Conservation (phyloP, 2,888 invertebrate species). For the Gymnoscelis rufifasciata region DNA sequence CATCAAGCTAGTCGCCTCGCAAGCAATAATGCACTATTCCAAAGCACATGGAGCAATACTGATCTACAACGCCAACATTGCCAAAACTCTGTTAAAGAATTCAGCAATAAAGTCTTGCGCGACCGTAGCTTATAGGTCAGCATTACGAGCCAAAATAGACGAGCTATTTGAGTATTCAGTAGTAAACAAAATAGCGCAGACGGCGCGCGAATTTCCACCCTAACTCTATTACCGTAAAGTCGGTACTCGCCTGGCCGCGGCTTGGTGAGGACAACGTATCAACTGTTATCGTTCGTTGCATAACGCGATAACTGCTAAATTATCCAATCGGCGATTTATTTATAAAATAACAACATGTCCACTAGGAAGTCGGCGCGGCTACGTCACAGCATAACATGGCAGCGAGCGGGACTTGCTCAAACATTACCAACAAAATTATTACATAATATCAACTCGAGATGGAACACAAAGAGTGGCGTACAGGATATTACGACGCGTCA, state of each 20-base stretch:
- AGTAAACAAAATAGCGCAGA: conserved; percentile 1
- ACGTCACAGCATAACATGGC: no score
- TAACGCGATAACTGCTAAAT: conserved; percentile 15
- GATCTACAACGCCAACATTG: not conserved
- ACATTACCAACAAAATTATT: no score
- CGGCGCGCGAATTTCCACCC: not conserved
- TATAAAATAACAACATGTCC: conserved; percentile 16
- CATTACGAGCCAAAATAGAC: not conserved
- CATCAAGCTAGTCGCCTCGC: not conserved
- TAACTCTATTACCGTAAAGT: not conserved
- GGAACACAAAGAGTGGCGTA: conserved; percentile 34
- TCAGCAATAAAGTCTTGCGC: not conserved
- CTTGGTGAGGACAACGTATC: not conserved
- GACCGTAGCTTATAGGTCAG: conserved; percentile 1
- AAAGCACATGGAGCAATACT: not conserved
- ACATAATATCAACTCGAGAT: no score
- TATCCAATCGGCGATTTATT: conserved; percentile 22
- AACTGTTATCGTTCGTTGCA: conserved; percentile 8
- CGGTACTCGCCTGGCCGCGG: not conserved
- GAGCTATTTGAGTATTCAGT: not conserved
- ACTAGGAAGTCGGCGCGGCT: conserved; percentile 21
- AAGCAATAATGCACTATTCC: no score
- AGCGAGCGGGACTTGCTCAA: no score
- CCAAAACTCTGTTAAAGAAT: not conserved
- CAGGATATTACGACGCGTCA: conserved; percentile 17